Base-by-base conservation (phyloP, 2,113 vertebrate species). In the Bufo gargarizans region DNA sequence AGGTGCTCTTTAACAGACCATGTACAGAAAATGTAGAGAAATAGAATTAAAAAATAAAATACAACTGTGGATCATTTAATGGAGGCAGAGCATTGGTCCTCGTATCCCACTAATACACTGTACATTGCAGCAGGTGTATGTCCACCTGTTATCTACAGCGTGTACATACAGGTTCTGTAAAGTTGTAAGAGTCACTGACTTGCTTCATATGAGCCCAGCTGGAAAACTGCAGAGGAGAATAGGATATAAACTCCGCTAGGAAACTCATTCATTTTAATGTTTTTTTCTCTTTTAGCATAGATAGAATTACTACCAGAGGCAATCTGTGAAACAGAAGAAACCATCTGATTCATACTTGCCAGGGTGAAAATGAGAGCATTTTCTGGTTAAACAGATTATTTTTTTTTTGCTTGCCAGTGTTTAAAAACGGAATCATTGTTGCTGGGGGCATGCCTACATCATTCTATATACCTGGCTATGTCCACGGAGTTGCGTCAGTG, bases 291-390 rank as follows among this genome's bases (percentile, higher is more conserved):
- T 79, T 63, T 55, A 84, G 81, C 74, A 89, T 84, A 89, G 87
- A 89, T 84, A 84, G 82, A 89, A 89, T 89, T 78, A 84, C 87
- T 47, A 84, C 82, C 82, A 78, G 72, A 19, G 82, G 74, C 87
- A 65, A 89, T 89, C 56, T 69, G 72, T 88, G 80, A 84, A 83
- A 88, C 71, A 88, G 80, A 84, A 84, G 87, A 88, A 88, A 88
- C 72, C 71, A 84, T 83, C 84, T 89, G 87, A 89, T 89, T 89
- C 79, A 84, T 77, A 84, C 87, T 78, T 84, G 49, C 74, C 67
- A 78, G 47, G 50, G 87, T 78, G 12, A 84, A 89, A 84, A 76
- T 47, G 33, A 89, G 22, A 65, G n/a, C 14, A 77, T 88, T 88
- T 77, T 88, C 58, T 84, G 58, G 59, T 69, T 77, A 89, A 89